Base-by-base conservation (phyloP, 2,113 vertebrate species). In the Sander vitreus region DNA sequence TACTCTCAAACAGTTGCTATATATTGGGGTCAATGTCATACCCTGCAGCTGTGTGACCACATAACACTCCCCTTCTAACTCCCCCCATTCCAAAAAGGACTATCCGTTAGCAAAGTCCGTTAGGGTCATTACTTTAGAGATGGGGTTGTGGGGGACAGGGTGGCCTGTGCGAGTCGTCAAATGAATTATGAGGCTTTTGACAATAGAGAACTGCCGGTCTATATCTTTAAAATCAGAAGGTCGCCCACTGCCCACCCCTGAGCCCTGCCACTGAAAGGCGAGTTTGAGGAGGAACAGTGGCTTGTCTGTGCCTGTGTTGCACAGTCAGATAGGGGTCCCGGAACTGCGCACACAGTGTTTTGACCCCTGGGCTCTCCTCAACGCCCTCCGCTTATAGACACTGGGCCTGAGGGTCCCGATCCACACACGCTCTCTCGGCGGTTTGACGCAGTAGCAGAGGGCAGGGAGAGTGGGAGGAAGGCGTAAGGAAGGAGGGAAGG, bases 171-270 rank as follows among this genome's bases (percentile, higher is more conserved):
- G 43, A 83, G 81, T 77, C 70, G 58, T 83, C 76, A 86, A 72
- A 86, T 91, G 87, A 92, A 83, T 91, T 83, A 90, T 23, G 81
- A 83, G 91, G 63, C 72, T 75, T 89, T 78, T 48, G 81, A 94
- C 88, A 88, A 89, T 80, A 88, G 78, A 90, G 90, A 88, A 93
- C 94, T 92, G 92, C 81, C 84, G 77, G 87, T 92, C 90, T 91
- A 93, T 95, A 95, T 95, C 95, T 94, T 94, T 92, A 89, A 94
- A 93, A 95, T 95, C 94, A 92, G 91, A 80, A 91, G 91, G 91
- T 94, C 90, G 76, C 90, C 85, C 86, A 63, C 72, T 87, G 75
- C 83, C 92, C 88, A 85, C 85, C 89, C 87, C 85, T 75, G 80
- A 85, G 87, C 81, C 73, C 85, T 78, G 88, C 90, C 78, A 63